Percentiles rank a stretch among this genome's conserved stretches.
Evolutionary conservation across 35 echinoderm and acorn worm genomes (phyloP).

Genomic region (Heliocidaris erythrogramma): DNA sequence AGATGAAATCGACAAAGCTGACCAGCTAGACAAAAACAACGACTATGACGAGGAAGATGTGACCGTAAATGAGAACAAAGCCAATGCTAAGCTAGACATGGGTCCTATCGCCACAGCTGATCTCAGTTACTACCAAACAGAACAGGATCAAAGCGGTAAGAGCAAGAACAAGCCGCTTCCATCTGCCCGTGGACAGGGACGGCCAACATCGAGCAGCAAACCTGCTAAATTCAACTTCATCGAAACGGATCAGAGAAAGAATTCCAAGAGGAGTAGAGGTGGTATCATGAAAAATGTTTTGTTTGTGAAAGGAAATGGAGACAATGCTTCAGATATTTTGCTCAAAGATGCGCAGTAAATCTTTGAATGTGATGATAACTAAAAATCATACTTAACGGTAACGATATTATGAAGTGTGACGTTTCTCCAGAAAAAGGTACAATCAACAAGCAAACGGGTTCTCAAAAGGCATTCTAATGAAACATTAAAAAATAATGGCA

Average conservation of each 20-base stretch:
- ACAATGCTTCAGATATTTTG: conserved; percentile 35
- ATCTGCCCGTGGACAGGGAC: conserved; percentile 27
- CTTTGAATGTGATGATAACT: neutral
- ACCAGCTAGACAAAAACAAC: neutral
- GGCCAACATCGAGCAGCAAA: conserved; percentile 32
- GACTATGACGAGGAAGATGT: conserved; percentile 15
- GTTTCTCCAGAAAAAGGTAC: neutral
- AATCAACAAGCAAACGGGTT: neutral
- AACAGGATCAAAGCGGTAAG: conserved; percentile 13
- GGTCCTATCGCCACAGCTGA: conserved; percentile 31
- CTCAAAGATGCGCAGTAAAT: neutral
- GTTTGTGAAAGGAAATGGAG: conserved; percentile 4
- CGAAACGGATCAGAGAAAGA: conserved; percentile 37
- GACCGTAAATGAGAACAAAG: neutral
- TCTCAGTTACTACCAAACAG: conserved; percentile 40
- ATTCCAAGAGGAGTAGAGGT: neutral
- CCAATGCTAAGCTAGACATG: conserved; percentile 25
- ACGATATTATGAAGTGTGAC: neutral
- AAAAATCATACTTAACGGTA: neutral
- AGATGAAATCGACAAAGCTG: neutral
- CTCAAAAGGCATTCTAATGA: neutral
- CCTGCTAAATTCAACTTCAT: conserved; percentile 43
- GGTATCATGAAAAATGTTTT: conserved; percentile 22
- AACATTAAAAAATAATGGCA: neutral
- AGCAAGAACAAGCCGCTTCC: conserved; percentile 47